phyloP scores from a whole-genome alignment of 1,140 invertebrate genomes.

The Apis laboriosa region DNA sequence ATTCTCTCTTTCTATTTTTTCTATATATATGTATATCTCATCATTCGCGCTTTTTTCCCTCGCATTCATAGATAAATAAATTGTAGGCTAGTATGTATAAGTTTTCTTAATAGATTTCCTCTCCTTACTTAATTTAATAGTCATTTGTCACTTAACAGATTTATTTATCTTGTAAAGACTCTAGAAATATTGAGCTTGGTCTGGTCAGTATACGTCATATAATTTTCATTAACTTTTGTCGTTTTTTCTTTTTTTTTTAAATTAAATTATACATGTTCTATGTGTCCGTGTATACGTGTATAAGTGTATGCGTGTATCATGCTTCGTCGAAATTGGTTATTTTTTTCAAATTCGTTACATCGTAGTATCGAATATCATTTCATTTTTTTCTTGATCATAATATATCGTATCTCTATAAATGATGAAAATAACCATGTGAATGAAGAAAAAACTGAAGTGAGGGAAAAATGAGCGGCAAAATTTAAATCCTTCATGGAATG shows the following conservation, averaged over 20 bases:
- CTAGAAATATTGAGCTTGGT: conserved; percentile 82
- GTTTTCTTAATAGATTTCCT: conserved; percentile 63
- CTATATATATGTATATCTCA: not conserved
- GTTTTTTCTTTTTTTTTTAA: conserved; percentile 56
- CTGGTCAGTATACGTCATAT: conserved; percentile 79
- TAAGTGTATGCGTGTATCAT: not conserved
- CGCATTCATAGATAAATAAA: conserved; percentile 72
- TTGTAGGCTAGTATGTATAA: conserved; percentile 73
- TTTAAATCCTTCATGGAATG: not conserved
- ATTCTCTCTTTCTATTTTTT: not conserved
- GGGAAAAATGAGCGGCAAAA: not conserved
- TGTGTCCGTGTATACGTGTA: conserved; percentile 23
- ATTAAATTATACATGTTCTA: conserved; percentile 57
- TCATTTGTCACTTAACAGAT: conserved; percentile 75
- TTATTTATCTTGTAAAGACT: conserved; percentile 78
- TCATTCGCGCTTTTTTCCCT: conserved; percentile 47
- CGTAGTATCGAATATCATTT: conserved; percentile 33
- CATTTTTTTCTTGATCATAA: conserved; percentile 39
- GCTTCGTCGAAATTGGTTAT: conserved; percentile 35
- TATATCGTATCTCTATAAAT: conserved; percentile 62
- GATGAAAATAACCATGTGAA: conserved; percentile 38
- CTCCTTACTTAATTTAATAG: conserved; percentile 61
- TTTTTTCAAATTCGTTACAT: conserved; percentile 6
- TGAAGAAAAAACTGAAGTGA: not conserved
- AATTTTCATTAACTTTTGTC: conserved; percentile 62